phyloP scores from a whole-genome alignment of 2,113 vertebrate genomes.

The Cyrtonyx montezumae region DNA sequence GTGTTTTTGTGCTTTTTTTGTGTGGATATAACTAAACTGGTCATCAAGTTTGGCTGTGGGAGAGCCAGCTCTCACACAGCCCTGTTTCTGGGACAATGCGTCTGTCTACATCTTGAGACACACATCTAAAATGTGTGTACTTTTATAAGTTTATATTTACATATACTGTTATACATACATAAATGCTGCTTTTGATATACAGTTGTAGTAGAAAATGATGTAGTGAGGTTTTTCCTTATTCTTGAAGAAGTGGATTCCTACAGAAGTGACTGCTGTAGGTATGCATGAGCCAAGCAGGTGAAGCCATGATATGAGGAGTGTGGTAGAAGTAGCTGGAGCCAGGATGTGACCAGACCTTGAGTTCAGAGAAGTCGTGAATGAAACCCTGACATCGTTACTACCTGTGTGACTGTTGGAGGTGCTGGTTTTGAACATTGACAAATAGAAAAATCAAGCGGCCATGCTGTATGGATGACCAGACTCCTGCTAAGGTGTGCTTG shows the following conservation, averaged over 20 bases:
- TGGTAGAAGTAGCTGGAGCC: not conserved
- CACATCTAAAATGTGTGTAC: rapidly evolving
- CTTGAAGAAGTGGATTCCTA: not conserved
- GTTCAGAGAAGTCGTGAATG: not conserved
- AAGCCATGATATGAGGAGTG: not conserved
- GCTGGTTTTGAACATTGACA: not conserved
- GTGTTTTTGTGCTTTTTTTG: not conserved
- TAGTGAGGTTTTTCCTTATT: not conserved
- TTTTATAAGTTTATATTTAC: too few relatives aligned
- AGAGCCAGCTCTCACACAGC: not conserved
- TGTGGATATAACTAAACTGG: not conserved
- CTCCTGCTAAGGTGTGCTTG: not conserved
- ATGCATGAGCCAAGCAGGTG: not conserved
- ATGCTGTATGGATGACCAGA: not conserved
- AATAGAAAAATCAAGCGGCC: not conserved
- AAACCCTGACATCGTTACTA: too few relatives aligned
- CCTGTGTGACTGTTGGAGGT: not conserved
- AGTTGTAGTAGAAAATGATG: not conserved
- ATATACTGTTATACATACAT: too few relatives aligned
- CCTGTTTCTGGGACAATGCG: not conserved
- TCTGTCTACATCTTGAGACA: not conserved
- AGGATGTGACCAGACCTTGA: not conserved
- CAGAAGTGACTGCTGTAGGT: not conserved
- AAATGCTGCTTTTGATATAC: not conserved
- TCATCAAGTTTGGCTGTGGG: not conserved